Percentiles rank a stretch among this genome's conserved stretches.
phyloP scores from a whole-genome alignment of 2,888 invertebrate genomes.

The Himalopsyche japonica region DNA sequence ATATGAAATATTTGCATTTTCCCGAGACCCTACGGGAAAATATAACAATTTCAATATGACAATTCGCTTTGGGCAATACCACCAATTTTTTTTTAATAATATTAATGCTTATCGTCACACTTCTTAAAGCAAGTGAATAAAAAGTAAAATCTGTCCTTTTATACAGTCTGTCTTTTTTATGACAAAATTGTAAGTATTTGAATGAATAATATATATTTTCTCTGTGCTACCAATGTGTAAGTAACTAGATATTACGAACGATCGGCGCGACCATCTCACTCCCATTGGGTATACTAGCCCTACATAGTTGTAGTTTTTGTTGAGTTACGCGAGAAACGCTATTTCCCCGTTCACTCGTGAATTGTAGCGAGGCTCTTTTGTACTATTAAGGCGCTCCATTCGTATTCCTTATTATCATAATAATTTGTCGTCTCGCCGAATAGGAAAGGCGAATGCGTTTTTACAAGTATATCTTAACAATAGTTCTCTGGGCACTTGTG shows the following conservation, averaged over 20 bases:
- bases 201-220: background rate
- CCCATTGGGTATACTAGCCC: background rate
- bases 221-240: background rate
- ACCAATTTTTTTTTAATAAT: too few relatives aligned
- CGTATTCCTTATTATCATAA: conserved; percentile 30
- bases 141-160: too few relatives aligned
- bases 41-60: too few relatives aligned
- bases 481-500: background rate
- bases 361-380: background rate
- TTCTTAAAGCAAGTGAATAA: too few relatives aligned
- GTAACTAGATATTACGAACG: background rate
- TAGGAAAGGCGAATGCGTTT: conserved; percentile 4
- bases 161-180: too few relatives aligned
- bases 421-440: conserved; percentile 24
- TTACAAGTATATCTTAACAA: background rate
- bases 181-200: too few relatives aligned
- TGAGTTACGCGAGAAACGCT: background rate
- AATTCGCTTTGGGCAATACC: too few relatives aligned
- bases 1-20: too few relatives aligned
- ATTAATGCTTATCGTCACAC: too few relatives aligned
- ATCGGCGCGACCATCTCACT: background rate
- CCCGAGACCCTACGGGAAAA: too few relatives aligned
- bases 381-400: conserved; percentile 7
- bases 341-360: background rate
- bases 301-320: conserved; percentile 4